Base-by-base conservation (phyloP, 2,888 invertebrate species). In the Tuta absoluta region DNA sequence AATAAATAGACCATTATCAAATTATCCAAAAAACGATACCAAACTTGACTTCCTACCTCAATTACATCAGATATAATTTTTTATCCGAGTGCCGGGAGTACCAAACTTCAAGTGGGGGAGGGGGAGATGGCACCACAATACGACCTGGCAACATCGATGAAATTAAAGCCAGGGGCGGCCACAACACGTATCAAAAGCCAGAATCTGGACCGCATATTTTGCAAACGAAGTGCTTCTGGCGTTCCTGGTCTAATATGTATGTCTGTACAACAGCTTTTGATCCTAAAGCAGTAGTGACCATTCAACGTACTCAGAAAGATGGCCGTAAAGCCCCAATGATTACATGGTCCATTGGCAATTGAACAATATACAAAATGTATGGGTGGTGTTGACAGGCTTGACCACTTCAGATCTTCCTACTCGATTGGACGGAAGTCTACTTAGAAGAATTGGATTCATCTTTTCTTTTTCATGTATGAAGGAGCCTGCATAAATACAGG, bases 361-460 rank as follows among this genome's bases (percentile, higher is more conserved):
- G 21, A 69, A 66, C 49, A 58, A 63, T 59, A 57, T 73, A 75
- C 59, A 12, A 10, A 14, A 14, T 14, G 12, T 14, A 41, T 41
- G 41, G 41, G 41, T 10, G 41, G 41, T 2, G 70, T 73, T 14
- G 73, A 75, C 65, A 66, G 48, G n/a, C 70, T 72, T 41, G 75
- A 75, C 62, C 76, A 76, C 66, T 75, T 70, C 66, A 66, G 74
- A 33, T 69, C 70, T 11, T 75, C 76, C 2, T 77, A 77, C 63
- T 65, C 71, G 14, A 70, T 73, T 37, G 67, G 66, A 45, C 69
- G 75, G n/a, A 75, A 71, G 66, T 75, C 71, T 3, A 33, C 33
- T 19, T 65, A 70, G 64, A 76, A 74, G 68, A 71, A 62, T 57
- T 75, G 75, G 72, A 68, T 71, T 65, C 59, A 71, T 64, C 60